Evolutionary conservation across 2,113 vertebrate genomes (phyloP), one percentile per base, ranked within the genome.

Genomic region (Archocentrus centrarchus): DNA sequence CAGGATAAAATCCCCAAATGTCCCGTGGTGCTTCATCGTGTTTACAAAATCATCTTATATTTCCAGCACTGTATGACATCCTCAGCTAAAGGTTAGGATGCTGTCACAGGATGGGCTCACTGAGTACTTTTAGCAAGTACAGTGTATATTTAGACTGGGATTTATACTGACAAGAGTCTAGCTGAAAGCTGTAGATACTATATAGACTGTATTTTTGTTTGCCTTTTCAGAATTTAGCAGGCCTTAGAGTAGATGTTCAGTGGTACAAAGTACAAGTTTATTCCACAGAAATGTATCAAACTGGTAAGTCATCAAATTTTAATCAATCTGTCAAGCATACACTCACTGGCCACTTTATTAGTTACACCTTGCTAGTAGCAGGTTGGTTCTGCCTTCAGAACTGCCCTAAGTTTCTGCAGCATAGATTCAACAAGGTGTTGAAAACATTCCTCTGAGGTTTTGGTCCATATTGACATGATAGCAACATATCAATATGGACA

Each of bases 21-120:
- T 81, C 79, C 55, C 9, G 35, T 53, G 39, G 63, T 47, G 55
- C 22, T 78, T 80, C 27, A 64, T 44, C 6, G 15, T 63, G 55
- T 86, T 84, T 78, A 73, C 50, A 84, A 59, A 82, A 75, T 68
- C 1, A 59, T 47, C 13, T 59, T 17, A 50, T 58, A 22, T 75
- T 81, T 59, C 39, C 6, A 60, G 41, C 32, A n/a, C 20, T 57
- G 80, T 64, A 41, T 47, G 59, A 63, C 1, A 9, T 77, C 55
- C 55, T 35, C 32, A 66, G 30, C 37, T 76, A 64, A 81, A 83
- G 82, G 57, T 80, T 62, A 47, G 59, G 66, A 27, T n/a, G 18
- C 57, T 66, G 18, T 73, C 22, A 59, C 37, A 63, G 78, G 62
- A 84, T 18, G 50, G 77, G 60, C 62, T 18, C 62, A 18, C 59